These are phyloP conservation scores for Hapalemur alaotrensis DNA, from an alignment of 2,797 vertebrate genomes.

Conservation along the genomic window DNA sequence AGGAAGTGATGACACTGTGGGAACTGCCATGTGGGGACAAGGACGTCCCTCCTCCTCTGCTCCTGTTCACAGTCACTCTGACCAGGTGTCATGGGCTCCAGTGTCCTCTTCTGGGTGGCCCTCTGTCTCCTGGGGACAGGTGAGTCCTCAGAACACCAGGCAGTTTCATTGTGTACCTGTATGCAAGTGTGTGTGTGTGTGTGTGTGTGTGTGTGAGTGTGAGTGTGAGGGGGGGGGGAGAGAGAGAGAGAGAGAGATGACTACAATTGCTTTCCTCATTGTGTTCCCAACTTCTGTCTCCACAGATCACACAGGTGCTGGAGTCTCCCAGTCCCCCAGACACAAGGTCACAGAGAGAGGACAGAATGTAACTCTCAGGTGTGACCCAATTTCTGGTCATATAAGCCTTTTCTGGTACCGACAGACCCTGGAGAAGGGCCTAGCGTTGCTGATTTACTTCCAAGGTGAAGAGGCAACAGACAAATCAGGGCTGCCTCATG, in stretches of 20 bases:
- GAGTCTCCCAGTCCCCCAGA: slow-evolving; percentile 41
- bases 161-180: rapidly evolving
- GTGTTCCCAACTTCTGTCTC: not conserved
- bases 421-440: slow-evolving; percentile 12
- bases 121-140: slow-evolving; percentile 20
- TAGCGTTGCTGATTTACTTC: not conserved
- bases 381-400: slow-evolving; percentile 28
- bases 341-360: slow-evolving; percentile 38
- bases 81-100: not conserved
- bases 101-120: not conserved
- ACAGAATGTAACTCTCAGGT: not conserved
- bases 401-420: not conserved
- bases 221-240: too few relatives aligned
- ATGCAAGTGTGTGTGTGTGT: not conserved
- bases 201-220: not conserved
- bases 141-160: not conserved
- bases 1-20: not conserved
- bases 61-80: not conserved
- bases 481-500: not conserved
- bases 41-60: rapidly evolving
- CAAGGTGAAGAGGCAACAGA: rapidly evolving
- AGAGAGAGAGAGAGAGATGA: not conserved
- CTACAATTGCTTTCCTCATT: not conserved
- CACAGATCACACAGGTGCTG: not conserved
- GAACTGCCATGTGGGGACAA: not conserved